Evolutionary conservation across 1,140 invertebrate genomes (phyloP), one percentile per base, ranked within the genome.

Genomic region (Doryteuthis pealeii): DNA sequence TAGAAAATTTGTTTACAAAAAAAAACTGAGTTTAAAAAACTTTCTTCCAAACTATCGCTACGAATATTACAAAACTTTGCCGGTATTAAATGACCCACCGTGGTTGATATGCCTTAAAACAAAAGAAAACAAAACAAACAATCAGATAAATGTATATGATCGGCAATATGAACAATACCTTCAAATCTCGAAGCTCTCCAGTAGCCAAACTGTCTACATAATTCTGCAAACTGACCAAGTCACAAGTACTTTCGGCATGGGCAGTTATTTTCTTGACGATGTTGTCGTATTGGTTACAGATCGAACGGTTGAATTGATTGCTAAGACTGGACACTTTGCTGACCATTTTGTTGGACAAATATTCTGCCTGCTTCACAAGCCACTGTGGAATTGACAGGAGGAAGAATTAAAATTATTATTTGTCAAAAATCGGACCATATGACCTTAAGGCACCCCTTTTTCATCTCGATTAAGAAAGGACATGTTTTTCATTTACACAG

Each of bases 221-320:
- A 78, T 93, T 93, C 74, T 92, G 92, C 32, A 96, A 88, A 77
- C 93, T 92, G 1, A 98, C 95, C 28, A 97, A 90, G 81, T 96
- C 92, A 15, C 92, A 91, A 6, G 95, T 97, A 26, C 92, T 93
- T 82, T 96, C 94, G 0, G 95, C 94, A 76, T 92, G 92, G 84
- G 92, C 92, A 30, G 94, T 94, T 30, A 94, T 92, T 80, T 91
- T 92, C 72, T 93, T 91, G 0, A 94, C 93, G 89, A 98, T 97
- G 79, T 92, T 91, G 80, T 97, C 95, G 86, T 97, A 96, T 78
- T 87, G 84, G 18, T 75, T 74, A 78, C 86, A 87, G 28, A 88
- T 88, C 12, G 75, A 77, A 4, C 83, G 79, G 73, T 87, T 87
- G 71, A 88, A 88, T 68, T 80, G 81, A 40, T 80, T 78, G 69